Evolutionary conservation across 2,797 vertebrate genomes (phyloP).

Genomic region (Pterois miles): DNA sequence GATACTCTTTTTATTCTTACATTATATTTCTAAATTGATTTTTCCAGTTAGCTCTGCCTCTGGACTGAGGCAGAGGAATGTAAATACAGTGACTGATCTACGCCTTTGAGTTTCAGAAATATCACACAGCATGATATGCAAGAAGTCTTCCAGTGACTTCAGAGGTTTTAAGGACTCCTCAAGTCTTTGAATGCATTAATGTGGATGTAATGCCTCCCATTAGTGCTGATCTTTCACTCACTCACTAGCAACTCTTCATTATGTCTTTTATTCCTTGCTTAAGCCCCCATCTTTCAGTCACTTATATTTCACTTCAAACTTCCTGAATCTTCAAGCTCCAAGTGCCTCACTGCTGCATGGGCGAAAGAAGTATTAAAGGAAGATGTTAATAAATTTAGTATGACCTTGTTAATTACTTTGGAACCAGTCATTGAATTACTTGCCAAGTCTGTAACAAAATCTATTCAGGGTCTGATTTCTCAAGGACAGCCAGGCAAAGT

Average conservation of each 20-base stretch:
- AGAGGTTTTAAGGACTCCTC: background rate
- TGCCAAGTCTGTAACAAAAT: background rate
- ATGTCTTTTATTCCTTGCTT: background rate
- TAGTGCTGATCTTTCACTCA: background rate
- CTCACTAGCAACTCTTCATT: background rate
- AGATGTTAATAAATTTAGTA: constrained; percentile 9
- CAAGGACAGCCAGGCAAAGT: constrained; percentile 1
- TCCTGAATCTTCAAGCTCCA: background rate
- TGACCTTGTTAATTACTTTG: constrained; percentile 29
- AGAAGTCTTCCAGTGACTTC: background rate
- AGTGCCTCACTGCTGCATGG: background rate
- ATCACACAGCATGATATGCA: background rate
- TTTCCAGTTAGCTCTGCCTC: background rate
- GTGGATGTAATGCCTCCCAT: constrained; percentile 4
- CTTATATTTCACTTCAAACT: background rate
- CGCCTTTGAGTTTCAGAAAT: background rate
- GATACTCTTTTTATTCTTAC: background rate
- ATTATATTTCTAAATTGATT: background rate
- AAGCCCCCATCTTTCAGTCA: background rate
- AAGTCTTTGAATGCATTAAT: background rate
- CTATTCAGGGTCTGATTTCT: constrained; percentile 2
- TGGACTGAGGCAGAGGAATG: background rate
- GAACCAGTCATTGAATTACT: background rate
- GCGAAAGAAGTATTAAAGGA: background rate
- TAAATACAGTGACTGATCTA: background rate